Base-by-base conservation (phyloP, 2,113 vertebrate species). In the Castor canadensis region DNA sequence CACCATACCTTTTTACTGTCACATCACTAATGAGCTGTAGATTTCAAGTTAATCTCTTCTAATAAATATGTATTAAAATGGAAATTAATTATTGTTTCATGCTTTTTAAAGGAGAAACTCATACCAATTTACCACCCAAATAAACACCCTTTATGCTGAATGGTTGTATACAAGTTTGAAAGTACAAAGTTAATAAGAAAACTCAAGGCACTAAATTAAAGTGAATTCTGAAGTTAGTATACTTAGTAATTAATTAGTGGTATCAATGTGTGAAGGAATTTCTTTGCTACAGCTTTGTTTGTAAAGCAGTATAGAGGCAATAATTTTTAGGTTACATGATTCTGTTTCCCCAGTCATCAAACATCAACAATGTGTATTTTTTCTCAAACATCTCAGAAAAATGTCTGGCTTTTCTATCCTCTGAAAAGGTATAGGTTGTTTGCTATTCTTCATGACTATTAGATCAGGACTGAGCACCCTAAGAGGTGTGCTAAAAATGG, bases 11-110 rank as follows among this genome's bases (percentile, higher is more conserved):
- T 90, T 80, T 62, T 62, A 28, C n/a, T 54, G 69, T n/a, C 40
- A 1, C 6, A 22, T 77, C 0, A 5, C 79, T 56, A 81, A 84
- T 85, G 88, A 32, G 3, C 17, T 85, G 72, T 28, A 38, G 45
- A 54, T 93, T 77, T 67, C 43, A 80, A 88, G 43, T 88, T 67
- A 79, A 62, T 81, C 40, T 83, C 38, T 32, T 64, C 43, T 64
- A 72, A 84, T 49, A 89, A 89, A 76, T 95, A 92, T 28, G 89
- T 43, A 79, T 77, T 52, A 89, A 92, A 85, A 71, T 88, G 4
- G 10, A 87, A 79, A 28, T 84, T 60, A 79, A 60, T 49, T 64
- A 73, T 72, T 47, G 20, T 90, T 92, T 54, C 82, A 75, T 30
- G 54, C 32, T 80, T 85, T 95, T 91, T 81, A 93, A 91, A 77